These are phyloP conservation scores for Lordiphosa andalusiaca DNA, from an alignment of 2,888 invertebrate genomes.

Conservation along the genomic window DNA sequence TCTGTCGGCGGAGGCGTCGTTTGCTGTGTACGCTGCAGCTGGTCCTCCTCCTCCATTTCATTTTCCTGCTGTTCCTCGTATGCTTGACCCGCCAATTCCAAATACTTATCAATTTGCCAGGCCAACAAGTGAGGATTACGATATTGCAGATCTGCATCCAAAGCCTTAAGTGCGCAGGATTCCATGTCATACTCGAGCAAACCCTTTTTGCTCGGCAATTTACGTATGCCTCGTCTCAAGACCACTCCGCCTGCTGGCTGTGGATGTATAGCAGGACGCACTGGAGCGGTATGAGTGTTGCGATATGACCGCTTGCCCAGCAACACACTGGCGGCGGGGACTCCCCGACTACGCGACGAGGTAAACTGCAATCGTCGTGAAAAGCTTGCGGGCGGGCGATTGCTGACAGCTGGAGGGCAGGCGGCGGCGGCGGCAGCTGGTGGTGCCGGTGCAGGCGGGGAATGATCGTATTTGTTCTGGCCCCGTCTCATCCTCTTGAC, in stretches of 20 bases:
- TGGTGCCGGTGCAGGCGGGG: conserved; percentile 54
- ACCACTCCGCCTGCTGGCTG: conserved; percentile 28
- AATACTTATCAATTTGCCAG: conserved; percentile 78
- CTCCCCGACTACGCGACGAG: conserved; percentile 6
- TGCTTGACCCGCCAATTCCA: conserved; percentile 58
- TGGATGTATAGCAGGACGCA: conserved; percentile 14
- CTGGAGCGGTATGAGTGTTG: conserved; percentile 8
- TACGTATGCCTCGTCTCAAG: conserved; percentile 61
- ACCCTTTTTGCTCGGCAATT: conserved; percentile 74
- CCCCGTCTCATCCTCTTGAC: conserved; percentile 79
- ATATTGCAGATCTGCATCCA: conserved; percentile 62
- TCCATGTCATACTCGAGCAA: conserved; percentile 77
- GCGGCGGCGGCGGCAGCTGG: neutral
- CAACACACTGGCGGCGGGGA: conserved; percentile 14
- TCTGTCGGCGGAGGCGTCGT: conserved; percentile 75
- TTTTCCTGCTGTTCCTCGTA: conserved; percentile 42
- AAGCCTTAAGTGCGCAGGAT: conserved; percentile 58
- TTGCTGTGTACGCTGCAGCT: neutral
- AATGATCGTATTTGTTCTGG: conserved; percentile 76
- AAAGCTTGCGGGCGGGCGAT: conserved; percentile 26
- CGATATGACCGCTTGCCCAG: conserved; percentile 48
- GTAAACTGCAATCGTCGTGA: conserved; percentile 40
- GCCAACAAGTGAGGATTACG: conserved; percentile 67
- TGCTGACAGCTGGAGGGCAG: too few relatives aligned
- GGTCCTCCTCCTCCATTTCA: conserved; percentile 18